Percentiles rank a stretch among this genome's conserved stretches.
phyloP scores from a whole-genome alignment of 2,113 vertebrate species.

The Passer domesticus region DNA sequence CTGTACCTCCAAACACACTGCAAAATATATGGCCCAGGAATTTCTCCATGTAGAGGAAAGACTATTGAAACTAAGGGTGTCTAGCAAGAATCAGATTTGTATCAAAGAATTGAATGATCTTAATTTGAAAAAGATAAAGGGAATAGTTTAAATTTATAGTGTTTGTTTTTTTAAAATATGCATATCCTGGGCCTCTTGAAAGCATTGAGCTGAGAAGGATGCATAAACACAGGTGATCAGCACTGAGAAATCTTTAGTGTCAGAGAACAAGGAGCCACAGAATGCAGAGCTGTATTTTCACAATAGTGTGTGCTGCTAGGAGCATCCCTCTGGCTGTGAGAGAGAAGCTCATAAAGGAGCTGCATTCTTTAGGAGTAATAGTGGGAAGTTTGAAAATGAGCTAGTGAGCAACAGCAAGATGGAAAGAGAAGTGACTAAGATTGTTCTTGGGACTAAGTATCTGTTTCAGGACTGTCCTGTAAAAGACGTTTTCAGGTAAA shows the following conservation, averaged over 20 bases:
- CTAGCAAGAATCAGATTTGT: background rate
- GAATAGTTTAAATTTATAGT: background rate
- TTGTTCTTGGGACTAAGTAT: background rate
- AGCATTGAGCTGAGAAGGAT: background rate
- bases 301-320: background rate
- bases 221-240: background rate
- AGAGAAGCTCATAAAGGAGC: background rate
- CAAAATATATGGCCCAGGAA: background rate
- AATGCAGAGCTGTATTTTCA: background rate
- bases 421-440: background rate
- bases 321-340: background rate
- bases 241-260: background rate
- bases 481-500: background rate
- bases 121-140: background rate
- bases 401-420: background rate
- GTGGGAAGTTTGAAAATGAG: background rate
- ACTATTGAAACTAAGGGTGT: background rate
- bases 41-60: background rate
- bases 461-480: background rate
- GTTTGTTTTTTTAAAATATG: background rate
- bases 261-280: background rate
- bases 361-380: background rate
- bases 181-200: background rate
- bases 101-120: background rate
- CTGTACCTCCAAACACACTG: background rate